Evolutionary conservation across 2,113 vertebrate genomes (phyloP).

Genomic region (Fulmarus glacialis): DNA sequence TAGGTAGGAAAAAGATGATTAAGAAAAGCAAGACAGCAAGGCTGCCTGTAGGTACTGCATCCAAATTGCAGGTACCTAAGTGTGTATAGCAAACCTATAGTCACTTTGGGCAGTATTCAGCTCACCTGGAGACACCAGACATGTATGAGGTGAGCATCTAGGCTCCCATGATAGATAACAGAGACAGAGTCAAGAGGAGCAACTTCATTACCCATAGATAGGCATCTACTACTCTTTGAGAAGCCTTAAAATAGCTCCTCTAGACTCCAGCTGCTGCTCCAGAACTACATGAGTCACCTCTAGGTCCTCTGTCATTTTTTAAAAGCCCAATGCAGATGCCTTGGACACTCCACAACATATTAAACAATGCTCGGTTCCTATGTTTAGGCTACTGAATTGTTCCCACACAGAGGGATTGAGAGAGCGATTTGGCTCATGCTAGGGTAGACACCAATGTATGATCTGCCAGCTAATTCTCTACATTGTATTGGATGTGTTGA

Average conservation of each 20-base stretch:
- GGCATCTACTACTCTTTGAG: not conserved
- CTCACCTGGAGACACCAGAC: not conserved
- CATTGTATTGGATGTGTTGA: not conserved
- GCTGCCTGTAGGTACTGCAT: not conserved
- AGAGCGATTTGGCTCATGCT: not conserved
- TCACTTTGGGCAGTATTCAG: not conserved
- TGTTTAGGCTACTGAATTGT: not conserved
- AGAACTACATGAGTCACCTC: not conserved
- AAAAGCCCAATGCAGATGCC: not conserved
- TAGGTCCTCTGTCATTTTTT: not conserved
- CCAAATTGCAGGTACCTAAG: not conserved
- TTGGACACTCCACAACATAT: not conserved
- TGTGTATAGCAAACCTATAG: not conserved
- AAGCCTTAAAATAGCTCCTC: not conserved
- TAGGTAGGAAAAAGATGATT: not conserved
- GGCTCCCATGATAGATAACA: not conserved
- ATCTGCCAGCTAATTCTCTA: not conserved
- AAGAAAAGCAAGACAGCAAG: not conserved
- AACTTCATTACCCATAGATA: not conserved
- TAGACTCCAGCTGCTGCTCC: not conserved
- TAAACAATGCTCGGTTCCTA: not conserved
- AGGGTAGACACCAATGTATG: no score
- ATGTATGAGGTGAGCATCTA: not conserved
- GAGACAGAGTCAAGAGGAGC: not conserved
- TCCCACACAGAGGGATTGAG: not conserved